phyloP scores from a whole-genome alignment of 2,888 invertebrate species.

The Girardia tigrina region DNA sequence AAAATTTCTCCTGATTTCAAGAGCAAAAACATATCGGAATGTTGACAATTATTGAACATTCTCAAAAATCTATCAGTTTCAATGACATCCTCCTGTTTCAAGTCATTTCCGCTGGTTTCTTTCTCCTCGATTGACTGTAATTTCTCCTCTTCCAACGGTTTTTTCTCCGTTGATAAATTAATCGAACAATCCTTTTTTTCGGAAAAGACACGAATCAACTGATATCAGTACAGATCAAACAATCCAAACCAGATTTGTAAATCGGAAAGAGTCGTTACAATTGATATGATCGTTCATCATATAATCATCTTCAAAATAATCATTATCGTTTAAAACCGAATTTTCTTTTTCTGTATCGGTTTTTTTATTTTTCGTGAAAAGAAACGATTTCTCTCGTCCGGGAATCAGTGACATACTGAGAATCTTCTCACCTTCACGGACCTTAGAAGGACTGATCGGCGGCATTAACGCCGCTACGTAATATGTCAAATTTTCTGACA shows the following conservation, averaged over 20 bases:
- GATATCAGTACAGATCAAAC: too few relatives aligned
- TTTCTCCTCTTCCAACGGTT: too few relatives aligned
- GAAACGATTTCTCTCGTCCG: background rate
- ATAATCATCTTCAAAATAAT: too few relatives aligned
- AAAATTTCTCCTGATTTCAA: background rate
- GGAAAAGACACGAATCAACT: too few relatives aligned
- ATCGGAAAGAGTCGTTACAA: background rate
- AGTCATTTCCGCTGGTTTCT: too few relatives aligned
- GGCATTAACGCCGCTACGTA: background rate
- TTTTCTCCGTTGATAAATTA: too few relatives aligned
- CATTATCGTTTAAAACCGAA: too few relatives aligned
- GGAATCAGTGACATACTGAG: background rate
- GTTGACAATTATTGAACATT: background rate
- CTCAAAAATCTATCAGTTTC: background rate
- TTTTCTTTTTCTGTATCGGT: background rate
- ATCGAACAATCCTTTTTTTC: too few relatives aligned
- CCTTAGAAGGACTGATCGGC: background rate
- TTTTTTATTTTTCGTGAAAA: background rate
- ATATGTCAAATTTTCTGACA: background rate
- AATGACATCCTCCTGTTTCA: too few relatives aligned
- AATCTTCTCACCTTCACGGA: background rate
- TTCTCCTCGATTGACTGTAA: too few relatives aligned
- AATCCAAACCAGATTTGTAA: background rate
- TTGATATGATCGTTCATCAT: too few relatives aligned
- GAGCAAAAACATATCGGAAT: background rate